A percentile compares a stretch with the other conserved stretches of the same genome.
phyloP scores from a whole-genome alignment of 2,797 vertebrate genomes.

The Hozukius guyotensis region DNA sequence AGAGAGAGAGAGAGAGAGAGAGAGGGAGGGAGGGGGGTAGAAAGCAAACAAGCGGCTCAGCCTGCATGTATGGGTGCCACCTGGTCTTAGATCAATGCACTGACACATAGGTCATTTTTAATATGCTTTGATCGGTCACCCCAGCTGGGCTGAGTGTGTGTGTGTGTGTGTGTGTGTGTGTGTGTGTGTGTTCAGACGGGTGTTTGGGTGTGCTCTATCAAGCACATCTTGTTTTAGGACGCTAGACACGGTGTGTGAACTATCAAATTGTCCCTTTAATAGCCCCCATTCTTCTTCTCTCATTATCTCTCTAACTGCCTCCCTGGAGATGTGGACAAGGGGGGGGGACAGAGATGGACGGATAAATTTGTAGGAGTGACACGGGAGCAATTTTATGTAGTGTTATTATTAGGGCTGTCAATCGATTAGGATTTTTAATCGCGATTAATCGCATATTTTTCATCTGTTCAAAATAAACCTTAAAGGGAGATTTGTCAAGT shows the following conservation, averaged over 20 bases:
- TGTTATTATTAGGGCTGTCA: constrained; percentile 9
- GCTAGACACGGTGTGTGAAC: constrained; percentile 72
- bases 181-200: constrained; percentile 3
- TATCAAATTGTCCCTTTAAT: constrained; percentile 82
- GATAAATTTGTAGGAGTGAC: background rate
- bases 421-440: no score
- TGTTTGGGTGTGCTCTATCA: constrained; percentile 52
- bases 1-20: background rate
- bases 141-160: constrained; percentile 49
- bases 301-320: constrained; percentile 72
- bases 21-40: background rate
- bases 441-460: no score
- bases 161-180: constrained; percentile 13
- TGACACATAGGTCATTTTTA: constrained; percentile 81
- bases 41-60: constrained; percentile 52
- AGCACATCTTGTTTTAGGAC: constrained; percentile 77
- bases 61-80: constrained; percentile 71
- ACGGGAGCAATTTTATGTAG: background rate
- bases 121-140: constrained; percentile 80
- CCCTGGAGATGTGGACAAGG: constrained; percentile 25
- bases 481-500: no score
- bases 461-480: no score
- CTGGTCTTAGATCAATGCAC: constrained; percentile 79
- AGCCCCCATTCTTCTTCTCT: constrained; percentile 77
- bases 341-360: constrained; percentile 27